Conservation (phyloP, 2,797 vertebrate genomes). For the Limnodromus scolopaceus region DNA sequence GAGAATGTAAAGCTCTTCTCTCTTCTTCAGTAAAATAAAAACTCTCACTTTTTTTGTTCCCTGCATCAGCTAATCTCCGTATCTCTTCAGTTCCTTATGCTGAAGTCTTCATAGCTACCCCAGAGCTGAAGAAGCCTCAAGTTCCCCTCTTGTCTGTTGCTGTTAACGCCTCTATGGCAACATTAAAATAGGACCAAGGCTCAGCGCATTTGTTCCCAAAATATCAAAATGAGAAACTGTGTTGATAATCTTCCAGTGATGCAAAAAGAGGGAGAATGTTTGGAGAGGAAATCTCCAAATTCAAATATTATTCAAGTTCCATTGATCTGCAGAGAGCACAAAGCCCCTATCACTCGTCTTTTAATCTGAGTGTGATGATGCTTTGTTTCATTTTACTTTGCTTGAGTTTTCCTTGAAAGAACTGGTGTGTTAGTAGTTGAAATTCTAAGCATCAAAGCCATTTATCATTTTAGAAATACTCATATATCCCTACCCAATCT, state of each 20-base stretch:
- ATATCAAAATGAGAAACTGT: background rate
- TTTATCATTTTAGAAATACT: slow-evolving; percentile 9
- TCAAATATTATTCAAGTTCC: background rate
- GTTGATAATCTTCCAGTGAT: background rate
- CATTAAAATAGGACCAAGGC: background rate
- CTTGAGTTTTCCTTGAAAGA: background rate
- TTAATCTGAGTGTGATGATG: background rate
- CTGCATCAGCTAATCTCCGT: background rate
- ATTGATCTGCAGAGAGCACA: background rate
- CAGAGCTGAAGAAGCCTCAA: background rate
- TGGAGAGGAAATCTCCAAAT: background rate
- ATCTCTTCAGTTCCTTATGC: background rate
- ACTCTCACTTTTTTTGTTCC: background rate
- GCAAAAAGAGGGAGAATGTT: background rate
- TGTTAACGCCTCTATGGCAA: background rate
- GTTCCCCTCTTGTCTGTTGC: background rate
- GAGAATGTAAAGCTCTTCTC: background rate
- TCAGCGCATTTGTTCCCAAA: background rate
- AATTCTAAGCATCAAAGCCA: slow-evolving; percentile 23
- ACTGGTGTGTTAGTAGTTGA: background rate
- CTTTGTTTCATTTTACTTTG: slow-evolving; percentile 15
- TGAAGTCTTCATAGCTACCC: background rate
- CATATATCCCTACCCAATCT: background rate
- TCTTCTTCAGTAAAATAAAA: background rate
- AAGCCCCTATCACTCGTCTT: background rate